Conservation (phyloP, 2,113 vertebrate species). For the Hyperoodon ampullatus region DNA sequence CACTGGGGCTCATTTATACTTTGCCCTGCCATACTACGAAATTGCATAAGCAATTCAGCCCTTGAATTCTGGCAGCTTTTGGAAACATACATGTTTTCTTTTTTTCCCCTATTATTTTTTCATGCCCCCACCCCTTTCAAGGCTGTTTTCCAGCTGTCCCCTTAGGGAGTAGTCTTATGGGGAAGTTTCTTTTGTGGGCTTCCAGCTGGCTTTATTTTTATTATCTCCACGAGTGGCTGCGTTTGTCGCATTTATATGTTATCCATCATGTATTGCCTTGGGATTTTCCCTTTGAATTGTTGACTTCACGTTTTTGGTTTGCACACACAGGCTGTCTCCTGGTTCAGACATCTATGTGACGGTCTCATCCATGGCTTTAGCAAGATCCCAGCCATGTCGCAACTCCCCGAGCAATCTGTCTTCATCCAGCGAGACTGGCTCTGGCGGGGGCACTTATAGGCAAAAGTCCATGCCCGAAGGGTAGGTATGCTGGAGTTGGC, state of each 20-base stretch:
- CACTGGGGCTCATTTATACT: conserved; percentile 48
- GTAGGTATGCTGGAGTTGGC: conserved; percentile 83
- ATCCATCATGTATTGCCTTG: not conserved
- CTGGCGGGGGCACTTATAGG: conserved; percentile 90
- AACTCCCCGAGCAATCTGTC: conserved; percentile 92
- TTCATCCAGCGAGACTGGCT: conserved; percentile 92
- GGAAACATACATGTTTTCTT: conserved; percentile 48
- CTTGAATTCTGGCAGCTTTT: conserved; percentile 52
- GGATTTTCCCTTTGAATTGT: conserved; percentile 8
- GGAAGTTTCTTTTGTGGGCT: conserved; percentile 25
- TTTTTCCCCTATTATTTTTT: not conserved
- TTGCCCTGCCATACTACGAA: conserved; percentile 4
- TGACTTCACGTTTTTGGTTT: conserved; percentile 71
- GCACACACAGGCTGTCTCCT: conserved; percentile 90
- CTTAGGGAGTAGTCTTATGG: not conserved
- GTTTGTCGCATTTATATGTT: not conserved
- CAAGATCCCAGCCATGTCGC: conserved; percentile 91
- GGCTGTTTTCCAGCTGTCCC: conserved; percentile 57
- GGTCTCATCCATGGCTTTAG: conserved; percentile 93
- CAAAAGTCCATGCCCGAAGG: conserved; percentile 96
- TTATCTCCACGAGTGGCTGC: not conserved
- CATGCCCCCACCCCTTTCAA: not conserved
- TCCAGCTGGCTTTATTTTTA: conserved; percentile 62
- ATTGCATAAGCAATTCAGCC: conserved; percentile 46
- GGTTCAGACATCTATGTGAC: conserved; percentile 95